Base-by-base conservation (phyloP, 1,140 invertebrate genomes). In the Cydia amplana region DNA sequence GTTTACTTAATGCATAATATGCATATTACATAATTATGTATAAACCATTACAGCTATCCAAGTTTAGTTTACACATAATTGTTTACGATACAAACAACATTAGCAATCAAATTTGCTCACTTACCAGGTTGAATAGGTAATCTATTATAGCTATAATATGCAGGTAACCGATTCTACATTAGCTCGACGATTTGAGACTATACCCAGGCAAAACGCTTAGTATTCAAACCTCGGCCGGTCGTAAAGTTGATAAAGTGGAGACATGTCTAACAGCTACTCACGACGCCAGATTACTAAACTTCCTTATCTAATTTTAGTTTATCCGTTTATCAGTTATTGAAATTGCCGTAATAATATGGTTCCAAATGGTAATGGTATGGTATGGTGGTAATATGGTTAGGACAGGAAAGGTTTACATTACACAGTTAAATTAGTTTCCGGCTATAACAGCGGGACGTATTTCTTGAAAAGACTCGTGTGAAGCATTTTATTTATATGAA, bases 171-270 rank as follows among this genome's bases (percentile, higher is more conserved):
- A 23, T 18, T 70, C n/a, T 9, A 10, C n/a, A 60, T 2, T 20
- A 18, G 32, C n/a, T 67, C 14, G 32, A 36, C 12, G 32, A 67
- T 36, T n/a, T n/a, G 14, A 32, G n/a, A 12, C 10, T 32, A 28
- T 67, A 70, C 65, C 6, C 5, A 18, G 28, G 28, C 12, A 40
- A 40, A n/a, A n/a, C 65, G 65, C 32, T 70, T 70, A 70, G 18
- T 70, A 36, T 70, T 70, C 65, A 18, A 40, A 36, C 65, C 32
- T 40, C 28, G 65, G 65, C 36, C 5, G 32, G 9, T 70, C 32
- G 65, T 70, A 70, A 36, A 43, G n/a, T 20, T 70, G 65, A 70
- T 67, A 32, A 67, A 28, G 28, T 32, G 28, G 64, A 67, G 64
- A n/a, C 64, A 67, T 67, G 28, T 23, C 55, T 20, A 60, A 60